Percentiles rank a stretch among this genome's conserved stretches.
Conservation (phyloP, 2,888 invertebrate species). For the Barypeithes pellucidus region DNA sequence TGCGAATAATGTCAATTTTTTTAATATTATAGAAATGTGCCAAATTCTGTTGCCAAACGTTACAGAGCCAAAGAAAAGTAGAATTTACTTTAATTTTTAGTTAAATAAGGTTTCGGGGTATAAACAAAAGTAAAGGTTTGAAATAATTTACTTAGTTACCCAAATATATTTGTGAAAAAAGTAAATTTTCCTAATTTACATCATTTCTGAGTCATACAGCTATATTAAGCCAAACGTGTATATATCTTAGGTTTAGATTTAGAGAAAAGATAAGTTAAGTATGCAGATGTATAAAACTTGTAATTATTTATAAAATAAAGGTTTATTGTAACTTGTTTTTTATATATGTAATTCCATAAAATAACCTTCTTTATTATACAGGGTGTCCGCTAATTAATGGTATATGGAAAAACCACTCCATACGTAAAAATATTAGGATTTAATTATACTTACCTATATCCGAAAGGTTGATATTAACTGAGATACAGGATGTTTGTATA, state of each 20-base stretch:
- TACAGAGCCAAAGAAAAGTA: constrained; percentile 12
- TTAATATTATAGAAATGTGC: not conserved
- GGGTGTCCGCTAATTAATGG: too few species aligned
- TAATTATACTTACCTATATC: too few species aligned
- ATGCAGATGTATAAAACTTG: constrained; percentile 31
- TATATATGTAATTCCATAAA: not conserved
- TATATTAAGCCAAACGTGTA: constrained; percentile 51
- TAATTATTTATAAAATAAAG: constrained; percentile 39
- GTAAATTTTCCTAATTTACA: constrained; percentile 30
- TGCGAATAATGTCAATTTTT: not conserved
- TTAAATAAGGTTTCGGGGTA: not conserved
- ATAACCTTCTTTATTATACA: too few species aligned
- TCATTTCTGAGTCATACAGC: constrained; percentile 46
- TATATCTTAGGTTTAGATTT: constrained; percentile 41
- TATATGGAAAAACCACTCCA: too few species aligned
- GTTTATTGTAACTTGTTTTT: constrained; percentile 9
- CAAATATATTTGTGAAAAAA: constrained; percentile 20
- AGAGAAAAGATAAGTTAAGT: constrained; percentile 17
- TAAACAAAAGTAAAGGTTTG: not conserved
- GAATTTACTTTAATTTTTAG: not conserved
- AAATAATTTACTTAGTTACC: constrained; percentile 8
- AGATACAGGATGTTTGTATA: too few species aligned
- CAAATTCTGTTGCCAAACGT: constrained; percentile 20
- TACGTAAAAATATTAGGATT: too few species aligned
- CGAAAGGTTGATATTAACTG: too few species aligned